Base-by-base conservation (phyloP, 2,888 invertebrate species). In the Erynnis tages region DNA sequence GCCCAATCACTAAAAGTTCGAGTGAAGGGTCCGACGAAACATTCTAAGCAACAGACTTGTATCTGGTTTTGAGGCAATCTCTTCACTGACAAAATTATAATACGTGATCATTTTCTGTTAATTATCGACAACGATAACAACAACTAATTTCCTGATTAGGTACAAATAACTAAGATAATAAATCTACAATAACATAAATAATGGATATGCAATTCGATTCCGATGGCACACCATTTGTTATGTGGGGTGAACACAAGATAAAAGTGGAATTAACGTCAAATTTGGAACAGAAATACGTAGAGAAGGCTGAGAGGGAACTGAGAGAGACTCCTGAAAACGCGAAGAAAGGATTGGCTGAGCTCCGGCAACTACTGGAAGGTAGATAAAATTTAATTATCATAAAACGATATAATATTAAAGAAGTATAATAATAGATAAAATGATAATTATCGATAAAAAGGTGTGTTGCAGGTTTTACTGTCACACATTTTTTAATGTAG, bases 271-370 rank as follows among this genome's bases (percentile, higher is more conserved):
- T 91, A 13, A 90, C 91, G 14, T 91, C 92, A 0, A 72, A 92
- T 5, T 81, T 81, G 0, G 91, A 92, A 34, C 91, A 91, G 21
- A 82, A 83, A 63, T 91, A 88, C 11, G 65, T 81, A 41, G 91
- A 94, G 68, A 93, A 92, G 62, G 94, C 96, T 0, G 84, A 84
- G 62, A 87, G 76, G 10, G 95, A 96, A 69, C 79, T 96, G 10
- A 85, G 94, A 54, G 96, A 96, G 76, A 91, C 92, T 0, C 93
- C 93, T 0, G 94, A 94, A 71, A 80, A 90, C 13, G 90, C 92
- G 3, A 89, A 91, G 54, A 76, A 91, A 55, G 92, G 92, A 11
- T 72, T 95, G 14, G 76, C 75, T 34, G 91, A 92, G 59, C 72
- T 92, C 1, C 86, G 85, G 55, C 75, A 80, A 54, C 76, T 92